phyloP scores from a whole-genome alignment of 2,888 invertebrate genomes.

The Trichopria drosophilae region DNA sequence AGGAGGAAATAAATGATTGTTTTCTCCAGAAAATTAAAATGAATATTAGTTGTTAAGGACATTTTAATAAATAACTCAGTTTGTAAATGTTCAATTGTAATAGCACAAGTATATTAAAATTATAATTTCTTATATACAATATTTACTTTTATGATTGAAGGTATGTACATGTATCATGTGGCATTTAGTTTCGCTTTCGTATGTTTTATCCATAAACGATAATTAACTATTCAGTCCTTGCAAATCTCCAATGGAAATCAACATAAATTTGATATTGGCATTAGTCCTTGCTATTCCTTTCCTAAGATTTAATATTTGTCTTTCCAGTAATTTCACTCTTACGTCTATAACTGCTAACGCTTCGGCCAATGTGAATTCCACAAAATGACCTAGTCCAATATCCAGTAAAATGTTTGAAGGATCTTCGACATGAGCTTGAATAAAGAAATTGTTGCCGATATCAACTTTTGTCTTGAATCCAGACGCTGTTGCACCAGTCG shows the following conservation, averaged over 20 bases:
- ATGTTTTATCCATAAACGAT: no score
- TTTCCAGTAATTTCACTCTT: conserved; percentile 68
- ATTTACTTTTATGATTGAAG: no score
- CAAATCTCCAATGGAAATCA: conserved; percentile 70
- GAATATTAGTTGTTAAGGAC: no score
- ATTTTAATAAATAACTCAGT: no score
- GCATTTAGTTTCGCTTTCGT: no score
- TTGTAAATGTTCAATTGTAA: no score
- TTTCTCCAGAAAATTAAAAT: no score
- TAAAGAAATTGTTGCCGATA: conserved; percentile 82
- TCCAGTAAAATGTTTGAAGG: conserved; percentile 70
- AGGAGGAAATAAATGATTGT: no score
- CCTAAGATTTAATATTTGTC: conserved; percentile 66
- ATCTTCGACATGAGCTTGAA: conserved; percentile 74
- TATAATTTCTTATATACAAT: no score
- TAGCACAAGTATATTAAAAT: no score
- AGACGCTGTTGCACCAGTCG: conserved; percentile 61
- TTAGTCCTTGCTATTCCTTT: conserved; percentile 72
- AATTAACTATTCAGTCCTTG: conserved; percentile 54
- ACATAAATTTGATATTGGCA: conserved; percentile 76
- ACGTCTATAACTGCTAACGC: conserved; percentile 72
- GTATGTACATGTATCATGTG: no score
- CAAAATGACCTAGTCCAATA: conserved; percentile 74
- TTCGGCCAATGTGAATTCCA: conserved; percentile 74
- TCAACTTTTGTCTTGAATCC: conserved; percentile 74